Conservation (phyloP, 2,113 vertebrate genomes). For the Clarias gariepinus region DNA sequence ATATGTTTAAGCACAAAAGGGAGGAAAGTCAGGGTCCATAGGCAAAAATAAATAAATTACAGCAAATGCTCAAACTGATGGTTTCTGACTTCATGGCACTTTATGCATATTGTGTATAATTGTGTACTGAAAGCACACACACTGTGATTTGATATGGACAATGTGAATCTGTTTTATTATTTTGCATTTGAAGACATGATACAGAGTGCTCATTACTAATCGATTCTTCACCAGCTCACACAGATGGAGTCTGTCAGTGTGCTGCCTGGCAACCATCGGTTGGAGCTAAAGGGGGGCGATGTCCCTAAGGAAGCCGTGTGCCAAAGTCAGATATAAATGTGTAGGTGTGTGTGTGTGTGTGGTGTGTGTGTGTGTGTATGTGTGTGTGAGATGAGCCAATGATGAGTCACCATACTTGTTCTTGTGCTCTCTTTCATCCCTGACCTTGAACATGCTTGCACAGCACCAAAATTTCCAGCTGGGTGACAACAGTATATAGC, state of each 20-base stretch:
- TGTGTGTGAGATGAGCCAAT: conserved; percentile 21
- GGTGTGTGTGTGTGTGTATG: neutral
- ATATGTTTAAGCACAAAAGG: neutral
- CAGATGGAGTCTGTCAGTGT: conserved; percentile 44
- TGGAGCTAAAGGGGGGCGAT: conserved; percentile 34
- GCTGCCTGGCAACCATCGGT: conserved; percentile 42
- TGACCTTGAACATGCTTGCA: conserved; percentile 36
- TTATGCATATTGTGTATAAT: too few species aligned
- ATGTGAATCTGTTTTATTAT: conserved; percentile 11
- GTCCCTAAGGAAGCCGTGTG: conserved; percentile 35
- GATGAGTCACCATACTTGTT: conserved; percentile 45
- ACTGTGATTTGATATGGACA: neutral
- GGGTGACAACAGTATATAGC: conserved; percentile 37
- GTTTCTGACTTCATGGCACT: too few species aligned
- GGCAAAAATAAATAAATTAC: too few species aligned
- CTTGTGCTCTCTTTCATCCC: conserved; percentile 22
- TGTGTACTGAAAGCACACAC: too few species aligned
- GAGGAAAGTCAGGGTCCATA: too few species aligned
- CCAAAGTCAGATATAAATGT: conserved; percentile 53
- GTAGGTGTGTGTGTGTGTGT: neutral
- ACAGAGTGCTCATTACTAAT: conserved; percentile 34
- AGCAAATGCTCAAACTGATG: too few species aligned
- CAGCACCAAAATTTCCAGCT: conserved; percentile 37
- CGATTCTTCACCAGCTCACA: conserved; percentile 39
- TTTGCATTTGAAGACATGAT: conserved; percentile 31